Base-by-base conservation (phyloP, 1,140 invertebrate genomes). In the Danaus melanippus region DNA sequence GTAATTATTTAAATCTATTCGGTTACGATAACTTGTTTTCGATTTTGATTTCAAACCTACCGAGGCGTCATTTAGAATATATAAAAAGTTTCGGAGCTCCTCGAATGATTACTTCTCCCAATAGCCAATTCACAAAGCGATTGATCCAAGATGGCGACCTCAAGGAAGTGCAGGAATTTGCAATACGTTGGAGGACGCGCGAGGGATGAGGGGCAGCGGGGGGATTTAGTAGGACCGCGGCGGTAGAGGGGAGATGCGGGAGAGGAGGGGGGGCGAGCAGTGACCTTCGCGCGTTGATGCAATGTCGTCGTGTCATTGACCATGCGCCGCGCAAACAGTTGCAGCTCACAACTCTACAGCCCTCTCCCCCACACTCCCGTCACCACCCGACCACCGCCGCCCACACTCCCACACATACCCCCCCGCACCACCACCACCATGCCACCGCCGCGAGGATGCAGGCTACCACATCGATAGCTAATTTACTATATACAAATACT, bases 271-370 rank as follows among this genome's bases (percentile, higher is more conserved):
- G 56, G 69, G 61, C 56, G 66, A 47, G 72, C 77, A 53, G 76
- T 83, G 81, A 82, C 79, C 82, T 83, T 84, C 82, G 82, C 78
- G 79, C 78, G 78, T 79, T 80, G 79, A 84, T 83, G 82, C 79
- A 85, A 84, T 83, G 80, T 83, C 80, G 82, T 71, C 70, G 77
- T 82, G 82, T 83, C 79, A 82, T 85, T 84, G 80, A 83, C 80
- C 79, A 83, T 78, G 66, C 70, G 66, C 66, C 69, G 67, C 74
- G 78, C 81, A 74, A 79, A 76, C 76, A 76, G 76, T 78, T 81
- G 74, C 78, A 78, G 63, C 71, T 55, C 52, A 41, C 64, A 62
- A 62, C 62, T 57, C 58, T 66, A 62, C 60, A 45, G 47, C 56
- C 51, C 58, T 53, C 62, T 17, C 62, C 60, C 57, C 60, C 53